Evolutionary conservation across 2,888 invertebrate genomes (phyloP), one percentile per base, ranked within the genome.

Genomic region (Lepidocyrtoides sp.): DNA sequence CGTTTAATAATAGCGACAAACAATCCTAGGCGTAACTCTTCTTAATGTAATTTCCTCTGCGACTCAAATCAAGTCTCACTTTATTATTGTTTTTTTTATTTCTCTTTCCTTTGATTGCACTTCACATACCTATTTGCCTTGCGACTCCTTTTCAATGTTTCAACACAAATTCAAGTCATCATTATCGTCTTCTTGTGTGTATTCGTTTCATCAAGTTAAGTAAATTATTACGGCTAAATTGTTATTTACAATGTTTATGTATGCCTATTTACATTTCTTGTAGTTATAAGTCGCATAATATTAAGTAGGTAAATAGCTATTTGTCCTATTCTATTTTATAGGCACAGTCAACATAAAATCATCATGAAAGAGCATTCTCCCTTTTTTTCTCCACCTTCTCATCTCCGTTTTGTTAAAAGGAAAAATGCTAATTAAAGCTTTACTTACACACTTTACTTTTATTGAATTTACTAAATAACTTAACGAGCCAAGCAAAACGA

Each of bases 391-490:
- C 4, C 20, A 8, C 23, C 66, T 41, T 12, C 41, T 41, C 41
- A 26, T 66, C 23, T 17, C 44, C 26, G 14, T 23, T 17, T 23
- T 14, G 14, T 23, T 23, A 51, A 77, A 77, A 77, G 51, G 12
- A 82, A 82, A 20, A 87, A 60, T 51, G 32, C 86, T 77, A 87
- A 87, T 87, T 87, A 87, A 26, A 60, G 86, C 63, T 63, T 77
- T 60, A 48, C 77, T 87, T 87, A 44, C 77, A 63, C 85, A 85
- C 72, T 75, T 36, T 84, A 10, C 44, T 23, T 51, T 41, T 41
- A 72, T 44, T 41, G 26, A 14, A 48, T 84, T 51, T 83, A 10
- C 44, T 63, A 66, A 81, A 66, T 32, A 48, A 83, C 2, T 48
- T 4, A 10, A 44, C n/a, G 60, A 23, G 29, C 29, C 3, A 12